A percentile compares a stretch with the other conserved stretches of the same genome.
phyloP scores from a whole-genome alignment of 2,797 vertebrate species.

The Pogonophryne albipinna region DNA sequence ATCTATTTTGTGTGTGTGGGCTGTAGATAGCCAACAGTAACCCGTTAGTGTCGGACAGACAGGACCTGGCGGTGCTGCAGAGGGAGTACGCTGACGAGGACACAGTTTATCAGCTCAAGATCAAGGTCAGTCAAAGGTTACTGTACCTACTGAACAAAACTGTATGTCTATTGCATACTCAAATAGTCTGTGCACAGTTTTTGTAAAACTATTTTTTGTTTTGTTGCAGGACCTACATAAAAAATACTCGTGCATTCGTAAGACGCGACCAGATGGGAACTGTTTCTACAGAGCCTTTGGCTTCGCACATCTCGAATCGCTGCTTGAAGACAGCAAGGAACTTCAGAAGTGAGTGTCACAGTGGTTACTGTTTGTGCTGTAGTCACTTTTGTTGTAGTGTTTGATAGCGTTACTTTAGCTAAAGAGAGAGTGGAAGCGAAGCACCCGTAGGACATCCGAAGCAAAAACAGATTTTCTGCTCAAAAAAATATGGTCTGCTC shows the following conservation, averaged over 20 bases:
- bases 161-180: not conserved
- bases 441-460: too few relatives aligned
- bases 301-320: constrained; percentile 92
- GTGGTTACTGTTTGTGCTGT: not conserved
- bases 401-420: too few relatives aligned
- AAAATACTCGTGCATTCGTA: constrained; percentile 93
- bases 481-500: too few relatives aligned
- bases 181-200: not conserved
- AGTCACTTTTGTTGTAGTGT: too few relatives aligned
- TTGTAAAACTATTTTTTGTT: not conserved
- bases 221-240: constrained; percentile 89
- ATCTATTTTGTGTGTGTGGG: constrained; percentile 10
- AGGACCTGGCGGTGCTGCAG: constrained; percentile 91
- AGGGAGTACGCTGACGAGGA: constrained; percentile 93
- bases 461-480: too few relatives aligned
- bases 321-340: constrained; percentile 92
- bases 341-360: constrained; percentile 85
- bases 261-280: constrained; percentile 95
- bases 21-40: constrained; percentile 94
- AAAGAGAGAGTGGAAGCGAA: too few relatives aligned
- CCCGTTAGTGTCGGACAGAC: constrained; percentile 93
- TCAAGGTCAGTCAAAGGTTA: constrained; percentile 83
- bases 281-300: constrained; percentile 96
- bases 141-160: constrained; percentile 11
- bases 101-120: constrained; percentile 94